Evolutionary conservation across 1,140 invertebrate genomes (phyloP), one percentile per base, ranked within the genome.

Genomic region (Drosophila prosaltans): DNA sequence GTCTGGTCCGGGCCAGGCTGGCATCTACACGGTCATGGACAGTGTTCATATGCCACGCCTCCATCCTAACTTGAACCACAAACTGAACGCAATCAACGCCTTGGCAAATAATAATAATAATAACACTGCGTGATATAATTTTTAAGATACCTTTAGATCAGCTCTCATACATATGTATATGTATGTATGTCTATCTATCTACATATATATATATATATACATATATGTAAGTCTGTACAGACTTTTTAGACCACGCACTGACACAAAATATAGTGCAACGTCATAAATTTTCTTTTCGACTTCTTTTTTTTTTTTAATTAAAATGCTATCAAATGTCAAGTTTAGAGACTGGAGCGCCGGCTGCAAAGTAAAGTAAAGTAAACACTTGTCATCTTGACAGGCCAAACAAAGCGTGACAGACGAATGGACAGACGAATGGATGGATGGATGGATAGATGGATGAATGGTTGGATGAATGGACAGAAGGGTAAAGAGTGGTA

Each of bases 271-370:
- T 78, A 66, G 78, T 76, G 74, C 59, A 57, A 45, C 71, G 72
- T 82, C 64, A 86, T 88, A 86, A 83, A 88, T 86, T 88, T 88
- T 69, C 64, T 67, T 80, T 74, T 89, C 71, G 80, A 80, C 55
- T 77, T 75, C 69, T 51, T 51, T 51, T 51, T 51, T 45, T 51
- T 84, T 89, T 90, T 90, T 90, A 90, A 90, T 90, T 90, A 90
- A 90, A 90, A 82, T 80, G 80, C 86, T 82, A 90, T 90, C 86
- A 90, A 90, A 90, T 90, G 86, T 90, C 86, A 90, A 90, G 86
- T 90, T 90, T 90, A 90, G 77, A 74, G 61, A 69, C 73, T 66
- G 70, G 63, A 79, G 83, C 83, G 80, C 84, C 80, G 79, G 79
- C 76, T 89, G 81, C 65, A 80, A 51, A 66, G 61, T 54, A 75